Base-by-base conservation (phyloP, 1,140 invertebrate genomes). In the Diploscapter pachys region DNA sequence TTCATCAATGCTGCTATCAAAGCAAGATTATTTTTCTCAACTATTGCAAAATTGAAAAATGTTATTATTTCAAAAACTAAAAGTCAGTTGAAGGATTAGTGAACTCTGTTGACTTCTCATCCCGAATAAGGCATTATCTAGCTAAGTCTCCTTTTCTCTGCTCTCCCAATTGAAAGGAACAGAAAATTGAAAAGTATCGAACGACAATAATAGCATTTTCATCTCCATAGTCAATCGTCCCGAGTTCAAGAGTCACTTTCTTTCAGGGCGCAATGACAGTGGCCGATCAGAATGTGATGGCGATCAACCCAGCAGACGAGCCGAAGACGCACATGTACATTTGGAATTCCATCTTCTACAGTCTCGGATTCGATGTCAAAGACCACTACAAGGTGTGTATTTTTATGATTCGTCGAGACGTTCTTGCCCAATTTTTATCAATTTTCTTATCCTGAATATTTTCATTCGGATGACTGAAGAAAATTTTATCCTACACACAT, bases 331-430 rank as follows among this genome's bases (percentile, higher is more conserved):
- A 99, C 87, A 99, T 99, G 96, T 99, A 96, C 85, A 99, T 99
- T 72, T 99, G 97, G 96, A 99, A 99, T 87, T 99, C 99, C 86
- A 99, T 99, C 79, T 99, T 99, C 89, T 98, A 99, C 86, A 97
- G 94, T 13, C 90, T 99, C 11, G 96, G 96, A 5, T 99, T 99
- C 86, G 97, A 99, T 88, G 95, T 99, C 0, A 90, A 95, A 72
- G 96, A 99, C 88, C 96, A 99, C 87, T 99, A 99, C 86, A 98
- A 98, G 87, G 95, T 74, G 50, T 69, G 53, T 31, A 31, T 13
- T 3, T 50, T n/a, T 64, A 51, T 4, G 4, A 64, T 51, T 63
- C 53, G 4, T 66, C 55, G 31, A 31, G 31, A 31, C 31, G 31
- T 31, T 31, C 31, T 31, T 31, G 31, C 31, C 31, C 31, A 31